A percentile compares a stretch with the other conserved stretches of the same genome.
Evolutionary conservation across 1,140 invertebrate species (phyloP).

Genomic region (Drosophila bifasciata): DNA sequence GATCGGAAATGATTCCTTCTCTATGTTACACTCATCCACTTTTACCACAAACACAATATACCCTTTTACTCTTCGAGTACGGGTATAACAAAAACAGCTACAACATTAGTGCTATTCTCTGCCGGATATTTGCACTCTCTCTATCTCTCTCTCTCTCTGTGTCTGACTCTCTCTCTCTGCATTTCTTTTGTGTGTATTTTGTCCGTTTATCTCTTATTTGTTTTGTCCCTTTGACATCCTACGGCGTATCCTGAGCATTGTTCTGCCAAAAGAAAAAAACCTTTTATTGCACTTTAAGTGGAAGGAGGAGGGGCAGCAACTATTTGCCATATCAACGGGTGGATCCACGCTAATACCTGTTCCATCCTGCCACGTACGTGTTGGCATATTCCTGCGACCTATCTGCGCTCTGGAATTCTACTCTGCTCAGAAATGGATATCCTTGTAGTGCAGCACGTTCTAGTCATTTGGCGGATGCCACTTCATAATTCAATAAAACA

Average conservation of each 20-base stretch:
- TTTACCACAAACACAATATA: too few species aligned
- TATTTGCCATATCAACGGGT: slow-evolving; percentile 8
- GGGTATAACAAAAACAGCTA: slow-evolving; percentile 23
- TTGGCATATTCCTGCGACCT: slow-evolving; percentile 62
- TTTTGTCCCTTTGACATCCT: slow-evolving; percentile 6
- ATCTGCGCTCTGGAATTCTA: slow-evolving; percentile 49
- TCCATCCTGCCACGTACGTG: slow-evolving; percentile 23
- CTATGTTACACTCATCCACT: too few species aligned
- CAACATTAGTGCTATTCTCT: slow-evolving; percentile 51
- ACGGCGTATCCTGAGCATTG: slow-evolving; percentile 9
- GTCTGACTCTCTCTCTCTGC: too few species aligned
- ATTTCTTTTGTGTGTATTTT: slow-evolving; percentile 13
- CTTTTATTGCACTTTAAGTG: slow-evolving; percentile 45
- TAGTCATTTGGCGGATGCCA: slow-evolving; percentile 71
- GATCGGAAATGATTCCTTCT: too few species aligned
- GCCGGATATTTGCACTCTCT: slow-evolving; percentile 29
- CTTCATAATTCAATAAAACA: slow-evolving; percentile 84
- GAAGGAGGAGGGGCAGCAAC: background rate
- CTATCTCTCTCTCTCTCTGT: too few species aligned
- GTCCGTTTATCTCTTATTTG: slow-evolving; percentile 55
- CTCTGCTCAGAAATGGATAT: slow-evolving; percentile 19
- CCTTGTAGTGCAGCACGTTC: slow-evolving; percentile 69
- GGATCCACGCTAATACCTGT: slow-evolving; percentile 24
- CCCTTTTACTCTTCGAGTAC: too few species aligned
- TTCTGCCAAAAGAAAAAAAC: slow-evolving; percentile 7